Conservation (phyloP, 2,113 vertebrate genomes). For the Pterophyllum scalare region DNA sequence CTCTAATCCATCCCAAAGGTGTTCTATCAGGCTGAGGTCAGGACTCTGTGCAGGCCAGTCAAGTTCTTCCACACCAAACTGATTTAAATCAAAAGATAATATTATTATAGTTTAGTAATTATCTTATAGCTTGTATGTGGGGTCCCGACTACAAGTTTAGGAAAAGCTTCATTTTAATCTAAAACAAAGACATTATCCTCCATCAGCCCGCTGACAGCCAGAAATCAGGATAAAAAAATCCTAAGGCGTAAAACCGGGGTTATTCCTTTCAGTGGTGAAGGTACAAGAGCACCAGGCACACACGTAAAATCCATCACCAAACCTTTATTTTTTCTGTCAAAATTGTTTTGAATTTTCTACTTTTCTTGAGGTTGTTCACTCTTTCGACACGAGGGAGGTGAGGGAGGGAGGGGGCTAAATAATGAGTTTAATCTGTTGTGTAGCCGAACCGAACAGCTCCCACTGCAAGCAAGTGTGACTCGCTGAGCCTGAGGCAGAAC, state of each 20-base stretch:
- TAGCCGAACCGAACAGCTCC: background rate
- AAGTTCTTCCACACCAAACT: too few relatives aligned
- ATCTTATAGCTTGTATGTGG: background rate
- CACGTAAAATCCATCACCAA: background rate
- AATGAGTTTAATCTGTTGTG: conserved; percentile 36
- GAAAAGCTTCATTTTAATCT: background rate
- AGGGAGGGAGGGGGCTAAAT: background rate
- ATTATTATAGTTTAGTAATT: background rate
- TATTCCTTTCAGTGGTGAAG: background rate
- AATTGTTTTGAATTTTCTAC: background rate
- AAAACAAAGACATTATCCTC: background rate
- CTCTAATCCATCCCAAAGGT: too few relatives aligned
- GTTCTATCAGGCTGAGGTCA: too few relatives aligned
- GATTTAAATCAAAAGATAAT: background rate
- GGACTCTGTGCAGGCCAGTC: too few relatives aligned
- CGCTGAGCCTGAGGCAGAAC: background rate
- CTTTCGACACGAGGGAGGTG: background rate
- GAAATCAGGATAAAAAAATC: background rate
- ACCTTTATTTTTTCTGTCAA: background rate
- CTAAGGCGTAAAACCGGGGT: background rate
- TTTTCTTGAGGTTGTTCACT: background rate
- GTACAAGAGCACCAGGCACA: background rate
- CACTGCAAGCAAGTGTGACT: background rate
- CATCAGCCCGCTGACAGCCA: background rate
- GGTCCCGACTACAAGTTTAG: background rate